A percentile compares a stretch with the other conserved stretches of the same genome.
These are phyloP conservation scores for Drosophila colorata DNA, from an alignment of 2,888 invertebrate genomes.

Conservation along the genomic window DNA sequence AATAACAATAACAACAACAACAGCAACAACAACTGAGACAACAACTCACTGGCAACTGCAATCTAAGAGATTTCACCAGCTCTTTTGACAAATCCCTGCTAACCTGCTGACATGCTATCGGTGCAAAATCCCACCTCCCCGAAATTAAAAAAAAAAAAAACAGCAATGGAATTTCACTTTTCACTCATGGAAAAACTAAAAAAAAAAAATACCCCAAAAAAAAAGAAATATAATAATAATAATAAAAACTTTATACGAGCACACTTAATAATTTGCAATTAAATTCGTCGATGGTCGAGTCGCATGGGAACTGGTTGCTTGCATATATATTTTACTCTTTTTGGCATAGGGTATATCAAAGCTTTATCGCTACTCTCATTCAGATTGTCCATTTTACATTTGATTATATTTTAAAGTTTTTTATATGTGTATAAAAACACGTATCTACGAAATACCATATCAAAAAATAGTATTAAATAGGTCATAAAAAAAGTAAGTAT, in stretches of 20 bases:
- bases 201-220: conserved; percentile 27
- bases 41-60: conserved; percentile 16
- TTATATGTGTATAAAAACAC: background rate
- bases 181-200: conserved; percentile 65
- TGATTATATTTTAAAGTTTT: background rate
- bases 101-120: conserved; percentile 75
- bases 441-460: too few species aligned
- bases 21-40: conserved; percentile 8
- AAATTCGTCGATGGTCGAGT: conserved; percentile 53
- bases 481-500: too few species aligned
- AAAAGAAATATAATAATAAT: conserved; percentile 37
- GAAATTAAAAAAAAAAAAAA: conserved; percentile 13
- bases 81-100: conserved; percentile 75
- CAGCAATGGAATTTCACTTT: conserved; percentile 70
- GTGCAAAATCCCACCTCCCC: conserved; percentile 35
- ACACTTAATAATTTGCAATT: conserved; percentile 71
- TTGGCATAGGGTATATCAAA: conserved; percentile 24
- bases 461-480: too few species aligned
- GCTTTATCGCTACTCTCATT: background rate
- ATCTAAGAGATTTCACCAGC: conserved; percentile 62
- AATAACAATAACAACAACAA: conserved; percentile 2
- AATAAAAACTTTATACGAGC: conserved; percentile 54
- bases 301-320: conserved; percentile 62
- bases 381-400: background rate
- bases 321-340: conserved; percentile 14